Evolutionary conservation across 1,140 invertebrate species (phyloP), one percentile per base, ranked within the genome.

Genomic region (Anthonomus grandis): DNA sequence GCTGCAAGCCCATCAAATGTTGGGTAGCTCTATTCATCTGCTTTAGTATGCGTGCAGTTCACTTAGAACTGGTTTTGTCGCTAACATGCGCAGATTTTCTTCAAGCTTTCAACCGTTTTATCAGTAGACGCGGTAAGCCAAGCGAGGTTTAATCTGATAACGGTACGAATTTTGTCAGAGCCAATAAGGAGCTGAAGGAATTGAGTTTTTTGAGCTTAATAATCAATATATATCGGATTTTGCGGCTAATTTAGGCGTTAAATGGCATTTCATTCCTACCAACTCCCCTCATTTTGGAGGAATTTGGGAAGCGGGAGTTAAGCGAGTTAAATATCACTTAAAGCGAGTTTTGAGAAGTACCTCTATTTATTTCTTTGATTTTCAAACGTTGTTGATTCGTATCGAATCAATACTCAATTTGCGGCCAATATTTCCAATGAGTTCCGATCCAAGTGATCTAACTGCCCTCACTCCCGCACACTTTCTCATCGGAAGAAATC

Each of bases 21-120:
- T 69, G 67, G 54, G 27, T 66, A 12, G 39, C 27, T 15, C 10
- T 69, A 13, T 66, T 69, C 39, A 22, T 54, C 27, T 57, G 56
- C 45, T 67, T 57, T 36, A 67, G 48, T 39, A 69, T 63, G 2
- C 55, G 74, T 41, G 75, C 74, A 0, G 60, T 78, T 2, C 75
- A 79, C 51, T 13, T 77, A 5, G 76, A 78, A 49, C 15, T 72
- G 0, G 70, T 63, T 0, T 49, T 53, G n/a, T 65, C 61, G 10
- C 48, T 78, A 9, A 54, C 64, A 8, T 46, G 48, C 10, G 60
- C 70, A 39, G 67, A 64, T 0, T 75, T 75, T 52, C 62, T 46
- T 59, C 63, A 19, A 34, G 48, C 1, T 52, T 60, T 10, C 60
- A 64, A n/a, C n/a, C n/a, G n/a, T n/a, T n/a, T n/a, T n/a, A n/a